Evolutionary conservation across 2,888 invertebrate genomes (phyloP).

Genomic region (Dryobota labecula): DNA sequence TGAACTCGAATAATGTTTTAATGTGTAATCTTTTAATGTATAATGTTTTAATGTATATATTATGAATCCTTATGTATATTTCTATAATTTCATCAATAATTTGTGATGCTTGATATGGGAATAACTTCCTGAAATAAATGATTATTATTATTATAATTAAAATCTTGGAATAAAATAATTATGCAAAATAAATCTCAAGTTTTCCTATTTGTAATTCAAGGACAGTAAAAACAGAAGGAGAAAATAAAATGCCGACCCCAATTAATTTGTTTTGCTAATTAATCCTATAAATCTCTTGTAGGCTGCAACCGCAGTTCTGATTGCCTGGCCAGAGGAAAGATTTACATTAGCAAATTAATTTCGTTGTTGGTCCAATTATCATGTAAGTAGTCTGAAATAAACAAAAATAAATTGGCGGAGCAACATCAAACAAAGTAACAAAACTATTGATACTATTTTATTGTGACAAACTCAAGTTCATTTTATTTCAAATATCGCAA

Average conservation of each 20-base stretch:
- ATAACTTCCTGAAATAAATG: too few species aligned
- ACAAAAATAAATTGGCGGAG: background rate
- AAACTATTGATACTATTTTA: background rate
- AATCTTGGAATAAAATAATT: constrained; percentile 21
- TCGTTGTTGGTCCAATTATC: constrained; percentile 4
- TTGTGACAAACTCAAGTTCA: background rate
- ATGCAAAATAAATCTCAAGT: constrained; percentile 5
- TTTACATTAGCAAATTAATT: constrained; percentile 28
- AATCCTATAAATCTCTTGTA: constrained; percentile 57
- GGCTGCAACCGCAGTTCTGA: constrained; percentile 56
- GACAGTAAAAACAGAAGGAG: constrained; percentile 28
- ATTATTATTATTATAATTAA: too few species aligned
- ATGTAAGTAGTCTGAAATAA: background rate
- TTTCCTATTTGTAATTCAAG: constrained; percentile 39
- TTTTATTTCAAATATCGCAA: background rate
- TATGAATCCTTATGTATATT: too few species aligned
- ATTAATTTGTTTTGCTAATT: constrained; percentile 61
- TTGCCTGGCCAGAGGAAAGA: constrained; percentile 35
- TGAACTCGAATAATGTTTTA: too few species aligned
- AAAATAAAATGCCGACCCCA: constrained; percentile 44
- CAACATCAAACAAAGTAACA: background rate
- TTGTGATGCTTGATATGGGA: too few species aligned
- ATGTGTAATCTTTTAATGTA: too few species aligned
- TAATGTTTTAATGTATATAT: too few species aligned
- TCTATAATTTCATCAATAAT: too few species aligned